A percentile compares a stretch with the other conserved stretches of the same genome.
These are phyloP conservation scores for Penaeus chinensis DNA, from an alignment of 1,140 invertebrate species.

Conservation along the genomic window DNA sequence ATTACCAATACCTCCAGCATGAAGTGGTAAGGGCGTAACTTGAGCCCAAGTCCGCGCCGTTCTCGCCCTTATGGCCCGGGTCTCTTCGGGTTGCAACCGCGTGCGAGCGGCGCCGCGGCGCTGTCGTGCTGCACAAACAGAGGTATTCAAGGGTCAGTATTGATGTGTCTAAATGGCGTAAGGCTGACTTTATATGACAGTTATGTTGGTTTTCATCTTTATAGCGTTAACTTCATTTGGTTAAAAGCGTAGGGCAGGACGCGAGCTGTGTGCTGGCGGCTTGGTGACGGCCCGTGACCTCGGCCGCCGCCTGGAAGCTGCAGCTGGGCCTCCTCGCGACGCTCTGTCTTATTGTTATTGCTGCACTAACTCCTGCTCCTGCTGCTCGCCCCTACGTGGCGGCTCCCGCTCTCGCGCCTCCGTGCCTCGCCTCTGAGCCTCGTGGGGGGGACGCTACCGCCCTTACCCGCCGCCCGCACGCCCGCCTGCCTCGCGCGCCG, in stretches of 20 bases:
- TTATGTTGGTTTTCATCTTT: slow-evolving; percentile 13
- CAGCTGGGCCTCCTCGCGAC: too few relatives aligned
- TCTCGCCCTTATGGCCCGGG: neutral
- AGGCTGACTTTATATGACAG: slow-evolving; percentile 18
- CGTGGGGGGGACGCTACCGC: too few relatives aligned
- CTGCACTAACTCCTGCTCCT: too few relatives aligned
- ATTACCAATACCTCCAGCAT: slow-evolving; percentile 19
- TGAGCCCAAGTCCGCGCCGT: neutral
- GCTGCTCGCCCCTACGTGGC: too few relatives aligned
- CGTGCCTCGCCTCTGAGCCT: too few relatives aligned
- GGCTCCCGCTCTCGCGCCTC: too few relatives aligned
- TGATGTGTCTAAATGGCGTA: slow-evolving; percentile 24
- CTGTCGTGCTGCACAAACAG: neutral
- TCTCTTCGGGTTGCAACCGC: neutral
- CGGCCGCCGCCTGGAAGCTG: too few relatives aligned
- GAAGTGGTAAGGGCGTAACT: slow-evolving; percentile 1
- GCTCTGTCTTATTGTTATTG: too few relatives aligned
- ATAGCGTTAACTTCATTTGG: slow-evolving; percentile 9
- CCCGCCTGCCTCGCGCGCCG: too few relatives aligned
- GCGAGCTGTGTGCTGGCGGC: too few relatives aligned
- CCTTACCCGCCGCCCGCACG: too few relatives aligned
- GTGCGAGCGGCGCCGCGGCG: neutral
- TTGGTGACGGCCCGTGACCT: too few relatives aligned
- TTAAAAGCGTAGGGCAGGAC: neutral
- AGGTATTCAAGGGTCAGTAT: slow-evolving; percentile 1